These are phyloP conservation scores for Drosophila sucinea DNA, from an alignment of 1,140 invertebrate species.

Conservation along the genomic window DNA sequence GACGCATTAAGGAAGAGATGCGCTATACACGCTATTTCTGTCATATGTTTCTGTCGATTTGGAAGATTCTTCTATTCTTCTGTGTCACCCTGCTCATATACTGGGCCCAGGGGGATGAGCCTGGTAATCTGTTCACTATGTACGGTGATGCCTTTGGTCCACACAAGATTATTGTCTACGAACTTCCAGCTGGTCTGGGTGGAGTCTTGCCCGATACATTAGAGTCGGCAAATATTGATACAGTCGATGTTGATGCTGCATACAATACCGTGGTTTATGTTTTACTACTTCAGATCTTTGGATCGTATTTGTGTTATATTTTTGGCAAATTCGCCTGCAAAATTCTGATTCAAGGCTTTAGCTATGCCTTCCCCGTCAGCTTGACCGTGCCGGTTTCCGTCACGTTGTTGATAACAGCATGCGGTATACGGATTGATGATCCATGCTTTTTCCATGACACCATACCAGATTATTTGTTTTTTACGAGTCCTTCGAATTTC, in stretches of 20 bases:
- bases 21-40: constrained; percentile 92
- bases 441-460: constrained; percentile 93
- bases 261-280: constrained; percentile 91
- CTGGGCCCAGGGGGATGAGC: constrained; percentile 89
- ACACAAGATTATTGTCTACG: constrained; percentile 91
- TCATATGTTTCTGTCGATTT: constrained; percentile 94
- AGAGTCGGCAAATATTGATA: constrained; percentile 88
- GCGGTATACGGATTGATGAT: constrained; percentile 92
- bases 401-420: constrained; percentile 93
- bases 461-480: constrained; percentile 95
- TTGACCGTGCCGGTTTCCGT: constrained; percentile 95
- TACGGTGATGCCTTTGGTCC: constrained; percentile 90
- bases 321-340: constrained; percentile 98
- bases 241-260: constrained; percentile 87
- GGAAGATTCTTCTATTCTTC: constrained; percentile 94
- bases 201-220: constrained; percentile 88
- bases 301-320: constrained; percentile 94
- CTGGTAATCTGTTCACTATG: constrained; percentile 90
- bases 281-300: constrained; percentile 91
- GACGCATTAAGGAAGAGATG: constrained; percentile 92
- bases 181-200: constrained; percentile 85
- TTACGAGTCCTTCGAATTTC: constrained; percentile 92
- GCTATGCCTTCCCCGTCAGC: constrained; percentile 97
- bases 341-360: constrained; percentile 97
- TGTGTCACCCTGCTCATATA: constrained; percentile 89